Percentiles rank a stretch among this genome's conserved stretches.
Conservation (phyloP, 2,888 invertebrate genomes). For the Resseliella maxima region DNA sequence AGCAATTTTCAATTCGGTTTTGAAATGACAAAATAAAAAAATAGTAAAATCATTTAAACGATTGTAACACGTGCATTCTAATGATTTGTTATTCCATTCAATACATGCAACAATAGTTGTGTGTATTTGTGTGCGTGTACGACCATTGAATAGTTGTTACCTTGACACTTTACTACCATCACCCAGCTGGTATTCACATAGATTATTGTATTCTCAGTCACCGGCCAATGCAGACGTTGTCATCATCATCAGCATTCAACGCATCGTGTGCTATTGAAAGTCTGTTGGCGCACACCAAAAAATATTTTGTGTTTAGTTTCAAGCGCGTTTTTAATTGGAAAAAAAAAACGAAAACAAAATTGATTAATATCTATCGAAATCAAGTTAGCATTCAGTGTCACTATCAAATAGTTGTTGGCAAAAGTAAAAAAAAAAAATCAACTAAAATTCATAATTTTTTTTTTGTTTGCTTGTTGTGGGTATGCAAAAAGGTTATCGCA, state of each 20-base stretch:
- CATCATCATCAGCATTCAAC: slow-evolving; percentile 39
- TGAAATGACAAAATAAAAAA: neutral
- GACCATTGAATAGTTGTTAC: slow-evolving; percentile 50
- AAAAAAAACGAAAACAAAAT: neutral
- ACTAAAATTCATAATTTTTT: too few species aligned
- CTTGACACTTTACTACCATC: slow-evolving; percentile 46
- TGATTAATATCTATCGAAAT: neutral
- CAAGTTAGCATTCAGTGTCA: neutral
- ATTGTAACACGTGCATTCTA: neutral
- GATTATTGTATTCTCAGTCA: slow-evolving; percentile 49
- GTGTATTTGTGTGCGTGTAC: neutral
- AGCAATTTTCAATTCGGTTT: too few species aligned
- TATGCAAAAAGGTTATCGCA: neutral
- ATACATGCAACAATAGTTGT: neutral
- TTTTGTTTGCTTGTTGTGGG: slow-evolving; percentile 23
- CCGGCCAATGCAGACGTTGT: slow-evolving; percentile 50
- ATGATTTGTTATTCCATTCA: neutral
- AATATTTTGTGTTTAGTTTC: neutral
- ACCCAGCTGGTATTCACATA: slow-evolving; percentile 34
- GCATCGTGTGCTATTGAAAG: slow-evolving; percentile 13
- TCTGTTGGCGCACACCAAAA: slow-evolving; percentile 22
- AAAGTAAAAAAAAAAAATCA: neutral
- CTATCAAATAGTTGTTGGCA: neutral
- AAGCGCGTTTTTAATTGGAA: neutral
- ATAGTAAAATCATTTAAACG: too few species aligned